Conservation (phyloP, 2,888 invertebrate genomes). For the Anthophora plumipes region DNA sequence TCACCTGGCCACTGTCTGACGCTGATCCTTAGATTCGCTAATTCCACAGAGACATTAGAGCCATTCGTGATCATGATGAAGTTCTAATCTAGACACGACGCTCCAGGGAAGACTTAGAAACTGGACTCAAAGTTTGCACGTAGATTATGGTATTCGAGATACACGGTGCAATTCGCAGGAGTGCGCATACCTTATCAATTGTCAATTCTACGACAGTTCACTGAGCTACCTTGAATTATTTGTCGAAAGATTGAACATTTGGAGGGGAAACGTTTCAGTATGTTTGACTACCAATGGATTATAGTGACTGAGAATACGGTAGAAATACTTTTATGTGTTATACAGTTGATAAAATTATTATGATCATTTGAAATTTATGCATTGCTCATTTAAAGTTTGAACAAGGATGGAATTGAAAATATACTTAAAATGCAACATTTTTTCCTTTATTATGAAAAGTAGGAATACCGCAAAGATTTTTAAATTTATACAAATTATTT, state of each 20-base stretch:
- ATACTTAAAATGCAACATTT: no score
- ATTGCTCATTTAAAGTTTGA: no score
- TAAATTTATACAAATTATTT: no score
- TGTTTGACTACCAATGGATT: no score
- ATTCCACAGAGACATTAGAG: not conserved
- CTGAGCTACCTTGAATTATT: not conserved
- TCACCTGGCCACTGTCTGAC: not conserved
- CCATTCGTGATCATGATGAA: not conserved
- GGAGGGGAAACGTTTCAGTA: no score
- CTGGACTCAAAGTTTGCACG: not conserved
- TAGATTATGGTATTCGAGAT: not conserved
- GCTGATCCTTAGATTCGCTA: not conserved
- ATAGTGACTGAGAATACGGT: no score
- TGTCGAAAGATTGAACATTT: not conserved
- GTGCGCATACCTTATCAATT: not conserved
- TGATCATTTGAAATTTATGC: no score
- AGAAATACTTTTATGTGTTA: no score
- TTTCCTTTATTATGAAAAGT: no score
- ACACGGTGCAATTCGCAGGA: not conserved
- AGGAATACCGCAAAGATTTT: no score
- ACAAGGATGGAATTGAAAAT: no score
- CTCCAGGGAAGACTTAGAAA: not conserved
- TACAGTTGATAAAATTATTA: no score
- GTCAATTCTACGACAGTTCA: not conserved
- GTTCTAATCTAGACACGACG: conserved; percentile 10